A percentile compares a stretch with the other conserved stretches of the same genome.
These are phyloP conservation scores for Euura saliciscinereae DNA, from an alignment of 1,140 invertebrate species.

Conservation along the genomic window DNA sequence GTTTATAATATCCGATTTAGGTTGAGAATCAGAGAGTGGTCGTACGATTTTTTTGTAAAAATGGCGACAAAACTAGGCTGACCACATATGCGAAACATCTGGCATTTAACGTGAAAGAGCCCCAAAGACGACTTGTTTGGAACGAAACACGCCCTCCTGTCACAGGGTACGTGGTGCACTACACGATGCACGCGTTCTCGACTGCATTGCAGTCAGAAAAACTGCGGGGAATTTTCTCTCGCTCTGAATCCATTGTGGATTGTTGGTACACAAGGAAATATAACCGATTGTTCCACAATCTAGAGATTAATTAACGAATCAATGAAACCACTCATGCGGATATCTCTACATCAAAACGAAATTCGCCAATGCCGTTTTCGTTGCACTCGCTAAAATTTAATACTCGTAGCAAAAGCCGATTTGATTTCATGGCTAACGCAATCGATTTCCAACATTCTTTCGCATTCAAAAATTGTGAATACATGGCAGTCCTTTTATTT, in stretches of 20 bases:
- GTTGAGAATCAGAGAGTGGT: not conserved
- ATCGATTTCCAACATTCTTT: too few relatives aligned
- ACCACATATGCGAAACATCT: slow-evolving; percentile 60
- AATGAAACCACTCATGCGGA: slow-evolving; percentile 49
- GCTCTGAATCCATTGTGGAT: slow-evolving; percentile 24
- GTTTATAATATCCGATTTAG: too few relatives aligned
- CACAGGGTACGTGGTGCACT: slow-evolving; percentile 39
- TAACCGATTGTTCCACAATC: slow-evolving; percentile 53
- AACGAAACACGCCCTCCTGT: slow-evolving; percentile 56
- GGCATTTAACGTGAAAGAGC: slow-evolving; percentile 59
- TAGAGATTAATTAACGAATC: slow-evolving; percentile 52
- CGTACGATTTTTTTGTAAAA: not conserved
- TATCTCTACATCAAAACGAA: not conserved
- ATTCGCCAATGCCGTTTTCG: too few relatives aligned
- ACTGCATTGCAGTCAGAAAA: too few relatives aligned
- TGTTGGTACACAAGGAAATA: slow-evolving; percentile 51
- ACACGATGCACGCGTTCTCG: slow-evolving; percentile 30
- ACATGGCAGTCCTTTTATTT: too few relatives aligned
- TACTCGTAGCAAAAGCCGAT: too few relatives aligned
- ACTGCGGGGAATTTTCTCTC: slow-evolving; percentile 47
- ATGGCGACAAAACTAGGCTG: slow-evolving; percentile 24
- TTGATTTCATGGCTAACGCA: too few relatives aligned
- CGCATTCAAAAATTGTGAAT: too few relatives aligned
- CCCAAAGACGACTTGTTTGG: slow-evolving; percentile 54
- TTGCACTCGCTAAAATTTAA: too few relatives aligned